Evolutionary conservation across 2,888 invertebrate genomes (phyloP).

Genomic region (Andricus quercusramuli): DNA sequence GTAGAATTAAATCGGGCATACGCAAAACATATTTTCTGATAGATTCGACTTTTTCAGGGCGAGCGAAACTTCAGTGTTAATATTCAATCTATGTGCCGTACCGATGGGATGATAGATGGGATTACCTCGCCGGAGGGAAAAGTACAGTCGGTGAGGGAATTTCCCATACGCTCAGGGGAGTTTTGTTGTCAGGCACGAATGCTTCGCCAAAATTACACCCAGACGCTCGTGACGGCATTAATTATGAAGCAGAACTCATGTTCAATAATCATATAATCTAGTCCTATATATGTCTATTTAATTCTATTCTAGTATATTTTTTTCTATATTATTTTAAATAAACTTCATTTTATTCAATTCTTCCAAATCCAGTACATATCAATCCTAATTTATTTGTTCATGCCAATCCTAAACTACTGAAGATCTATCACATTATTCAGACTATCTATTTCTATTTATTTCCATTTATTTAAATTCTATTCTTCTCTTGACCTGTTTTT

Average conservation of each 20-base stretch:
- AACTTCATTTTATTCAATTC: no score
- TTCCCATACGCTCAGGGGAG: background rate
- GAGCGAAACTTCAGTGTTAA: conserved; percentile 30
- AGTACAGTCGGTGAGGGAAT: conserved; percentile 16
- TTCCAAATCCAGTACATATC: no score
- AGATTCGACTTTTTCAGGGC: conserved; percentile 11
- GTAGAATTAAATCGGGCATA: conserved; percentile 21
- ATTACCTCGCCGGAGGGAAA: conserved; percentile 19
- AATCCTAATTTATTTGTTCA: no score
- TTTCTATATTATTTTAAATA: no score
- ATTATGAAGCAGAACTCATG: background rate
- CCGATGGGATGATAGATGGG: conserved; percentile 39
- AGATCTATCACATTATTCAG: no score
- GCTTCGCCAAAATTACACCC: background rate
- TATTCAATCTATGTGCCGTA: conserved; percentile 39
- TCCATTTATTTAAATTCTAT: no score
- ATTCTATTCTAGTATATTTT: no score
- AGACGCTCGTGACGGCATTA: conserved; percentile 9
- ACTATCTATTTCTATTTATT: no score
- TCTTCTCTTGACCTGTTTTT: no score
- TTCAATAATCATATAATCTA: background rate
- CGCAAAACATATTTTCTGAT: conserved; percentile 34
- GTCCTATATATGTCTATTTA: no score
- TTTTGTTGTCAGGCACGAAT: conserved; percentile 4
- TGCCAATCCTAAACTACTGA: no score